phyloP scores from a whole-genome alignment of 2,113 vertebrate genomes.

The Orycteropus afer region DNA sequence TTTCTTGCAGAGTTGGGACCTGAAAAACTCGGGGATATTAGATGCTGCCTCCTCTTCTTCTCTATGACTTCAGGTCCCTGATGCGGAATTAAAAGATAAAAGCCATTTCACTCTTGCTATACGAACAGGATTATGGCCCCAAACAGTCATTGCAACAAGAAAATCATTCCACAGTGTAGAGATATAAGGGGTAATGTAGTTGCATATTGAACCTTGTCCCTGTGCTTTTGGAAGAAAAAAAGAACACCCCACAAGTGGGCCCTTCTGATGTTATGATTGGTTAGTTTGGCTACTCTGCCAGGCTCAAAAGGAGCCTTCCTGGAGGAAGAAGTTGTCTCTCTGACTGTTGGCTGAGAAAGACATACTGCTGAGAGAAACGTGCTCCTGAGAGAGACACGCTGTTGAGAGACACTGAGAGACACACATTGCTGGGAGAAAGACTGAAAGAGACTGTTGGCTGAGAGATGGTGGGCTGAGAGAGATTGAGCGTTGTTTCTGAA shows the following conservation, averaged over 20 bases:
- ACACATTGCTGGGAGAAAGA: no score
- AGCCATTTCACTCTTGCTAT: not conserved
- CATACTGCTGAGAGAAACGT: no score
- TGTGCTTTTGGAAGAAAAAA: not conserved
- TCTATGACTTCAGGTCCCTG: not conserved
- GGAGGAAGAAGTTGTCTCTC: no score
- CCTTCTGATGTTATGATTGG: no score
- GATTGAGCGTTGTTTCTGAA: no score
- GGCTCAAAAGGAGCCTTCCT: no score
- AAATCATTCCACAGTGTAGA: not conserved
- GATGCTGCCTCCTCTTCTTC: not conserved
- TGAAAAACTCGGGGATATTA: not conserved
- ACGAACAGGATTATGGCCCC: not conserved
- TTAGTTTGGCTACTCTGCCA: no score
- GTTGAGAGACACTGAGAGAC: no score
- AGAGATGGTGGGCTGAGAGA: no score
- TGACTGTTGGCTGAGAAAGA: no score
- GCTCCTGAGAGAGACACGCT: no score
- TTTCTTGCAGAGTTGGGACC: not conserved
- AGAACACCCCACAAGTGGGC: not conserved
- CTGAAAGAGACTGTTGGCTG: no score
- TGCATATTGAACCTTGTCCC: not conserved
- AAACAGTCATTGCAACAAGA: not conserved
- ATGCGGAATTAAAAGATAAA: not conserved
- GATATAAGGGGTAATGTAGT: not conserved